A percentile compares a stretch with the other conserved stretches of the same genome.
Evolutionary conservation across 2,113 vertebrate genomes (phyloP).

Genomic region (Sphaerodactylus townsendi): DNA sequence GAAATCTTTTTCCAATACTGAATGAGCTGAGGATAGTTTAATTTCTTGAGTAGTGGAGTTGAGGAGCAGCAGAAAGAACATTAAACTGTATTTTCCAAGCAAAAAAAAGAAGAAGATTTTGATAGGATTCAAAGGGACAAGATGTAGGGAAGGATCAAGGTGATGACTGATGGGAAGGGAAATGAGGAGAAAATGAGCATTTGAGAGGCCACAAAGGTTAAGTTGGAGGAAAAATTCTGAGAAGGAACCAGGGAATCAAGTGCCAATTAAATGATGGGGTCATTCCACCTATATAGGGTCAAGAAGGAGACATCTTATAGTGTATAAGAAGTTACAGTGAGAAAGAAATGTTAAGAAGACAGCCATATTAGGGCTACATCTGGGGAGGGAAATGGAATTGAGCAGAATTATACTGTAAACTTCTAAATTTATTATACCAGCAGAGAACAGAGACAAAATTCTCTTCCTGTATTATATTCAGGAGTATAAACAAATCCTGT

Average conservation of each 20-base stretch:
- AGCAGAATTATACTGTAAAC: background rate
- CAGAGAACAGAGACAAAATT: background rate
- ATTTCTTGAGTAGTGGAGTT: constrained; percentile 28
- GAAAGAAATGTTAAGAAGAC: background rate
- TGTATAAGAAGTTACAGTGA: constrained; percentile 18
- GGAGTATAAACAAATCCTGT: background rate
- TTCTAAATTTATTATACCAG: background rate
- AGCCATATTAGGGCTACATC: background rate
- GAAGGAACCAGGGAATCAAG: background rate
- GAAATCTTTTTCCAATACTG: constrained; percentile 14
- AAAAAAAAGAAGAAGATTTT: constrained; percentile 22
- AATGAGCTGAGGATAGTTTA: background rate
- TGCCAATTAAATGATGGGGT: background rate
- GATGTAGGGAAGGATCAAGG: background rate
- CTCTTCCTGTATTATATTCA: background rate
- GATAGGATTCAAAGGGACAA: background rate
- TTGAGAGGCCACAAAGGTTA: constrained; percentile 23
- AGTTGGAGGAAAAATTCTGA: background rate
- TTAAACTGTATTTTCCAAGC: constrained; percentile 26
- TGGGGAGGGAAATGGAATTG: background rate
- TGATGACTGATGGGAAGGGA: background rate
- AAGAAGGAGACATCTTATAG: constrained; percentile 25
- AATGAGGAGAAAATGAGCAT: constrained; percentile 21
- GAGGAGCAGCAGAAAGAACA: constrained; percentile 2
- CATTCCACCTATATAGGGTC: constrained; percentile 32